Base-by-base conservation (phyloP, 2,113 vertebrate species). In the Hippocampus zosterae region DNA sequence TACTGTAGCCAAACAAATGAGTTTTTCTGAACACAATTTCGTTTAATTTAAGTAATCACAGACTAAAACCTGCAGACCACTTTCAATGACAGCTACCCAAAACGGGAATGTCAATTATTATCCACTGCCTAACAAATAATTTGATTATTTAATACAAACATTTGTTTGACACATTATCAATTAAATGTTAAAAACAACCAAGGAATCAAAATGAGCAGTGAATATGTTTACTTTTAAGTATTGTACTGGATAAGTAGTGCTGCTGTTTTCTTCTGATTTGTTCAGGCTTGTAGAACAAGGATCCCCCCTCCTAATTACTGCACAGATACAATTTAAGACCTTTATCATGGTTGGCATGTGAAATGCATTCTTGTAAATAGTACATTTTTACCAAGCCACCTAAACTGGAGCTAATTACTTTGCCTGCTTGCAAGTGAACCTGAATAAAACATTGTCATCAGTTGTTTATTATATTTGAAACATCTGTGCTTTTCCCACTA, bases 1-100 rank as follows among this genome's bases (percentile, higher is more conserved):
- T 44, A 65, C 68, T 55, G 76, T 52, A 71, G 75, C 71, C 74
- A 3, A 41, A 69, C 57, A 67, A 73, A 75, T 64, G 71, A 3
- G 68, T 72, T 76, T 66, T 37, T 52, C 15, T 29, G 18, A 15
- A 18, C 33, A 37, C 65, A 48, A 52, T 55, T 65, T 69, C 10
- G 50, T 76, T 64, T 55, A 73, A 79, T 68, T 60, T n/a, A 53
- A 65, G 37, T 52, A 56, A 72, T 33, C 27, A 78, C 27, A 61
- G 33, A 61, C 40, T 41, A 37, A 37, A 40, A 6, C 61, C 23
- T 63, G 33, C 8, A 41, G 61, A 19, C 61, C 41, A n/a, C 40
- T 44, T 40, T 40, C 9, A 62, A 37, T 19, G 27, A 23, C 37
- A 64, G 55, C 21, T n/a, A 56, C 53, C 53, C n/a, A 56, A 56